A percentile compares a stretch with the other conserved stretches of the same genome.
Conservation (phyloP, 1,140 invertebrate species). For the Asobara japonica region DNA sequence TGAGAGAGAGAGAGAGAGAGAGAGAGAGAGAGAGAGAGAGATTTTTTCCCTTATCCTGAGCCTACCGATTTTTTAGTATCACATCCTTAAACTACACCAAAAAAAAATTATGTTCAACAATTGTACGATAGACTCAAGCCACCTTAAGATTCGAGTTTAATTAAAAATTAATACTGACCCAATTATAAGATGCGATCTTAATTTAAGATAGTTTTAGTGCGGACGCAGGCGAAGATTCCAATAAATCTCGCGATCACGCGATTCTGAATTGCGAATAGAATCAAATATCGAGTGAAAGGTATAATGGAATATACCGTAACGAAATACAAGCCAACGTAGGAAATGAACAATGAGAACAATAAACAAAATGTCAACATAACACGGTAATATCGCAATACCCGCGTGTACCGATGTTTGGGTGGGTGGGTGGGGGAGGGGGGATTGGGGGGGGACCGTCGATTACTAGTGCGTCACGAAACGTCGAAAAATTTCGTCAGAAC, state of each 20-base stretch:
- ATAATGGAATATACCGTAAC: constrained; percentile 13
- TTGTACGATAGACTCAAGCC: too few species aligned
- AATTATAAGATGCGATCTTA: too few species aligned
- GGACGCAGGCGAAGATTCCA: neutral
- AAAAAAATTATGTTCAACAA: too few species aligned
- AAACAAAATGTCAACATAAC: constrained; percentile 42
- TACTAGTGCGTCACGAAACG: constrained; percentile 39
- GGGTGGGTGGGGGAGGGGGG: neutral
- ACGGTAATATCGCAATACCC: constrained; percentile 36
- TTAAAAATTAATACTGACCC: too few species aligned
- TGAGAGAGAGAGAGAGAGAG: too few species aligned
- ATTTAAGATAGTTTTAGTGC: too few species aligned
- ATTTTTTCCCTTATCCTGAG: too few species aligned
- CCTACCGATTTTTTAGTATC: too few species aligned
- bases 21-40: too few species aligned
- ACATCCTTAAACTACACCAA: too few species aligned
- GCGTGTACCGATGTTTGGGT: neutral
- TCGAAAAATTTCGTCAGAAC: constrained; percentile 41
- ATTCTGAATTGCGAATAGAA: constrained; percentile 14
- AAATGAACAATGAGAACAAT: constrained; percentile 33
- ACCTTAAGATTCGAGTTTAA: too few species aligned
- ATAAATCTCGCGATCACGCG: constrained; percentile 17
- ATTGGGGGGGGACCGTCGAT: constrained; percentile 4
- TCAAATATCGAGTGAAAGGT: constrained; percentile 36
- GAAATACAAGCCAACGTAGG: neutral